Evolutionary conservation across 2,797 vertebrate species (phyloP).

Genomic region (Triplophysa bombifrons): DNA sequence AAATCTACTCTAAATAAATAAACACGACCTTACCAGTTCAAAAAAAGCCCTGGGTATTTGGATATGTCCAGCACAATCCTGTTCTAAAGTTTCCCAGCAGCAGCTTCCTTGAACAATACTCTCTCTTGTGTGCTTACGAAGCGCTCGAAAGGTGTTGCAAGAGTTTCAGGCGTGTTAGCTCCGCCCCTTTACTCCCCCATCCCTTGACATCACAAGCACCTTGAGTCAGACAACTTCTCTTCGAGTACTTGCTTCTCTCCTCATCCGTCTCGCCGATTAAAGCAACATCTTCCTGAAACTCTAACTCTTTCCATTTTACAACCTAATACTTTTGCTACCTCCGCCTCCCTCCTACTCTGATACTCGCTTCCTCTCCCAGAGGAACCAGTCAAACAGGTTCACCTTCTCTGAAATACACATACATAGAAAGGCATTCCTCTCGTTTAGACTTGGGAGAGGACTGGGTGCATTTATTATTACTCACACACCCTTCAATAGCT

Average conservation of each 20-base stretch:
- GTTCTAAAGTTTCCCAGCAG: slow-evolving; percentile 75
- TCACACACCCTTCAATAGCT: slow-evolving; percentile 21
- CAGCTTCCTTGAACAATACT: slow-evolving; percentile 77
- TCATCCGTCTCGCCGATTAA: slow-evolving; percentile 12
- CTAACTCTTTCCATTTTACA: slow-evolving; percentile 10
- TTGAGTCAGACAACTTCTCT: slow-evolving; percentile 35
- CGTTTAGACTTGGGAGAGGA: slow-evolving; percentile 45
- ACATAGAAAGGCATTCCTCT: slow-evolving; percentile 23
- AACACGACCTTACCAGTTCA: slow-evolving; percentile 65
- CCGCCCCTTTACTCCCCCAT: slow-evolving; percentile 67
- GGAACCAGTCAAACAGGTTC: slow-evolving; percentile 57
- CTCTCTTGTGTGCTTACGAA: slow-evolving; percentile 76
- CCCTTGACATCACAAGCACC: slow-evolving; percentile 80
- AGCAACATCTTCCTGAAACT: slow-evolving; percentile 20
- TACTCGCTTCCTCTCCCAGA: slow-evolving; percentile 20
- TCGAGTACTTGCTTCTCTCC: slow-evolving; percentile 22
- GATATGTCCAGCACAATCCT: slow-evolving; percentile 63
- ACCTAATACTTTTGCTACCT: background rate
- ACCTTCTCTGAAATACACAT: slow-evolving; percentile 6
- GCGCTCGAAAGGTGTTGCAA: slow-evolving; percentile 82
- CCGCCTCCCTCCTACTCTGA: slow-evolving; percentile 36
- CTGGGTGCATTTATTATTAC: slow-evolving; percentile 29
- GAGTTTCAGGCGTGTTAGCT: slow-evolving; percentile 71
- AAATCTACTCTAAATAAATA: slow-evolving; percentile 45
- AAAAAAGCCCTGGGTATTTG: slow-evolving; percentile 60